Conservation (phyloP, 2,113 vertebrate genomes). For the Gymnogyps californianus region DNA sequence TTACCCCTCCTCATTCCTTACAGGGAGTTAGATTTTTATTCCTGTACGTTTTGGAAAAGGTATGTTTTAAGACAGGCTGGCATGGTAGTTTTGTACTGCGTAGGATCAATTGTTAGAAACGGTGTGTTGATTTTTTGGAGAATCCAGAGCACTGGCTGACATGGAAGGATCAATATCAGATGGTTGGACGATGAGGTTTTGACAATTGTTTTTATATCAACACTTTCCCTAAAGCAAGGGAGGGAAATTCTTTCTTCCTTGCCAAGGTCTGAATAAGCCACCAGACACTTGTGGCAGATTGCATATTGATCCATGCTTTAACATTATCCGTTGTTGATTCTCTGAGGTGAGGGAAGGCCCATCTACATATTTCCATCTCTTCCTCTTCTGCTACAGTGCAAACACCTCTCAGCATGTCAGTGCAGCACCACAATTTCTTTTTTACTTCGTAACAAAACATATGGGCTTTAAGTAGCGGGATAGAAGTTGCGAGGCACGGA, state of each 20-base stretch:
- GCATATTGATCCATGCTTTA: not conserved
- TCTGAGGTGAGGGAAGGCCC: not conserved
- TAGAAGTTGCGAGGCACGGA: not conserved
- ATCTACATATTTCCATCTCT: not conserved
- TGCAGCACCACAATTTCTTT: not conserved
- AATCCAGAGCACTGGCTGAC: not conserved
- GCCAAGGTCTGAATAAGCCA: not conserved
- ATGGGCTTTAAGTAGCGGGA: not conserved
- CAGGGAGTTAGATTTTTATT: not conserved
- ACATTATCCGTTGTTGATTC: not conserved
- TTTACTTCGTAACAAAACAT: not conserved
- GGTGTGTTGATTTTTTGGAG: not conserved
- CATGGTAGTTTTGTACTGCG: not conserved
- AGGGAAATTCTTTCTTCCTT: slow-evolving; percentile 2
- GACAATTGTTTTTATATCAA: slow-evolving; percentile 37
- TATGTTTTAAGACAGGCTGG: not conserved
- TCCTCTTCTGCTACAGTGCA: not conserved
- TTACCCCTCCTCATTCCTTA: not conserved
- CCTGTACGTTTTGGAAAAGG: not conserved
- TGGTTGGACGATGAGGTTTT: not conserved
- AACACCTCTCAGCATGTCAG: not conserved
- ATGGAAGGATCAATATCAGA: not conserved
- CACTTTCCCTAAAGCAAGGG: not conserved
- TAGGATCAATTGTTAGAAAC: not conserved
- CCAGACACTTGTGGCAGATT: slow-evolving; percentile 6